phyloP scores from a whole-genome alignment of 2,797 vertebrate genomes.

The Sebastes hubbsi region DNA sequence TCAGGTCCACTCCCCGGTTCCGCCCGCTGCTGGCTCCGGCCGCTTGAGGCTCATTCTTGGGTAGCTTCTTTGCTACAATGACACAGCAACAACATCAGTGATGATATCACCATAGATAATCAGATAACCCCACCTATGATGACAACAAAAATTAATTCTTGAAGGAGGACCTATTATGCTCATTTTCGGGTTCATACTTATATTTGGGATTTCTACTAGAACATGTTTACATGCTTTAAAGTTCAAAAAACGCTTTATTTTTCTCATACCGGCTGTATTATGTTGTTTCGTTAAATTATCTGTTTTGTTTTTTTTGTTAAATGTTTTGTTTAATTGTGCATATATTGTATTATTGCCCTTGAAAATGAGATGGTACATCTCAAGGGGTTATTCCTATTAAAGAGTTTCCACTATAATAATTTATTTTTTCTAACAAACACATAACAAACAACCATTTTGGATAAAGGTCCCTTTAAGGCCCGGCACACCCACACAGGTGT shows the following conservation, averaged over 20 bases:
- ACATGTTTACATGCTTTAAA: no score
- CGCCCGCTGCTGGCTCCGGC: constrained; percentile 85
- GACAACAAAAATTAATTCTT: fast-evolving
- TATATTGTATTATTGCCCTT: background rate
- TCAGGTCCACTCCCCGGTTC: constrained; percentile 95
- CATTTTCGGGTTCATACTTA: fast-evolving
- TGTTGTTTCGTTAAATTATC: background rate
- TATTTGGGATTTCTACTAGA: no score
- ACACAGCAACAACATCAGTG: background rate
- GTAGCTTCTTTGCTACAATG: constrained; percentile 93
- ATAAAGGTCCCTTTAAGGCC: background rate
- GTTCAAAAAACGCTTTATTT: no score
- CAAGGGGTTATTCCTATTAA: background rate
- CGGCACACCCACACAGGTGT: background rate
- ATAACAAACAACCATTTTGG: background rate
- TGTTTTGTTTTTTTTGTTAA: background rate
- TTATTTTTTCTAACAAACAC: background rate
- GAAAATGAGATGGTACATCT: background rate
- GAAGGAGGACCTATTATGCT: background rate
- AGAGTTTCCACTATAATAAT: background rate
- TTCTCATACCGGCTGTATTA: no score
- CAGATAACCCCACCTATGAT: background rate
- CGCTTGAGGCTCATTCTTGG: constrained; percentile 95
- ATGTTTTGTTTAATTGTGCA: background rate
- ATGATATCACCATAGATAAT: background rate